A percentile compares a stretch with the other conserved stretches of the same genome.
These are phyloP conservation scores for Branchipolynoe longqiensis DNA, from an alignment of 2,888 invertebrate species.

Conservation along the genomic window DNA sequence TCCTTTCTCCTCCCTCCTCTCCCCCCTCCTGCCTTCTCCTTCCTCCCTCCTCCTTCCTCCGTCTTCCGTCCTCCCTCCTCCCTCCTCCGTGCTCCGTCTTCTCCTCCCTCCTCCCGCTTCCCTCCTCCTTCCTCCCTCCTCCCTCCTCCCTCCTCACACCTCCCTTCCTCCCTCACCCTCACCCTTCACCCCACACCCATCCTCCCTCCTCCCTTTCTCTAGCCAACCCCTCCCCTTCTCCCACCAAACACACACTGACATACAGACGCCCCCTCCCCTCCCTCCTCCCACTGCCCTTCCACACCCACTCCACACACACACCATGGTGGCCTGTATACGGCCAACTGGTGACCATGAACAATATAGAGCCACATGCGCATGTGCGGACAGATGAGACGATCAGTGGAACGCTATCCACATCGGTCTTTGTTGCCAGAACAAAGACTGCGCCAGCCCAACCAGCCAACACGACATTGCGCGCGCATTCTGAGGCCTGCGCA, in stretches of 20 bases:
- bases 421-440: constrained; percentile 40
- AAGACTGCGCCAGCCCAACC: constrained; percentile 1
- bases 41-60: neutral
- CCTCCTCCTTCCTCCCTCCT: too few species aligned
- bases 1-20: too few species aligned
- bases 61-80: neutral
- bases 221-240: too few species aligned
- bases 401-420: constrained; percentile 19
- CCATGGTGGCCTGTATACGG: neutral
- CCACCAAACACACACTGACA: neutral
- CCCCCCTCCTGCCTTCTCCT: neutral
- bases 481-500: constrained; percentile 1
- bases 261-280: neutral
- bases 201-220: too few species aligned
- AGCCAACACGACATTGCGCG: constrained; percentile 29
- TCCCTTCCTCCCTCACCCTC: too few species aligned
- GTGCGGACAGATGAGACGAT: neutral
- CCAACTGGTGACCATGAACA: constrained; percentile 31
- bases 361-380: constrained; percentile 25
- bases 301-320: neutral
- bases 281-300: neutral
- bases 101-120: neutral
- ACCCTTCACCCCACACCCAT: too few species aligned
- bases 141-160: too few species aligned
- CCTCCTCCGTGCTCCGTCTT: neutral